Evolutionary conservation across 1,140 invertebrate species (phyloP), one percentile per base, ranked within the genome.

Genomic region (Calliopsis andreniformis): DNA sequence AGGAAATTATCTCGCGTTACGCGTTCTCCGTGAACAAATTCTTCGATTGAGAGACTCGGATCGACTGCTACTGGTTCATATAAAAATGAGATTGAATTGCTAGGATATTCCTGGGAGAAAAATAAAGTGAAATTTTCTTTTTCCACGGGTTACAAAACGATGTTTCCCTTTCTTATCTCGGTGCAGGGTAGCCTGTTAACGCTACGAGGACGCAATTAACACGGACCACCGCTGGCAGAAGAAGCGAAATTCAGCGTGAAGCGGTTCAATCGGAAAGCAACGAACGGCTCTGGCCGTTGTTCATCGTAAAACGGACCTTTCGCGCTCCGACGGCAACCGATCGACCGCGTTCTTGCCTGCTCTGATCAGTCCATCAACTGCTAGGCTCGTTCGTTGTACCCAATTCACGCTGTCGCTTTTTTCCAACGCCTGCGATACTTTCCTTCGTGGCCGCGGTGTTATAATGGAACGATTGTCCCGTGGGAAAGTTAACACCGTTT

Each of bases 241-340:
- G 35, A 39, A 39, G 35, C 35, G 8, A 30, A 53, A 53, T 28
- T 12, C 56, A 16, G 7, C 28, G 4, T 3, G 4, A 16, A 35
- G 10, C 35, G 35, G 35, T 10, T 39, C 35, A 39, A 39, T 39
- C 35, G 35, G 10, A 39, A 39, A 10, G 35, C 35, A 39, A 39
- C 35, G 35, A 39, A 39, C 16, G 28, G 14, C 23, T 16, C 28
- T 49, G 18, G 42, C 25, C 39, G n/a, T n/a, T n/a, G n/a, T n/a
- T n/a, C n/a, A 20, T 45, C 32, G 16, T 3, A 16, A 55, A 14
- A 47, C 53, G 23, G n/a, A 43, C 25, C 61, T 25, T 43, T 42
- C 64, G 30, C 72, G 42, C 2, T 56, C 72, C 72, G 72, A 76
- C 72, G 70, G 70, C 59, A 3, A 45, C 32, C 55, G 42, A 55